Conservation (phyloP, 2,113 vertebrate species). For the Pandion haliaetus region DNA sequence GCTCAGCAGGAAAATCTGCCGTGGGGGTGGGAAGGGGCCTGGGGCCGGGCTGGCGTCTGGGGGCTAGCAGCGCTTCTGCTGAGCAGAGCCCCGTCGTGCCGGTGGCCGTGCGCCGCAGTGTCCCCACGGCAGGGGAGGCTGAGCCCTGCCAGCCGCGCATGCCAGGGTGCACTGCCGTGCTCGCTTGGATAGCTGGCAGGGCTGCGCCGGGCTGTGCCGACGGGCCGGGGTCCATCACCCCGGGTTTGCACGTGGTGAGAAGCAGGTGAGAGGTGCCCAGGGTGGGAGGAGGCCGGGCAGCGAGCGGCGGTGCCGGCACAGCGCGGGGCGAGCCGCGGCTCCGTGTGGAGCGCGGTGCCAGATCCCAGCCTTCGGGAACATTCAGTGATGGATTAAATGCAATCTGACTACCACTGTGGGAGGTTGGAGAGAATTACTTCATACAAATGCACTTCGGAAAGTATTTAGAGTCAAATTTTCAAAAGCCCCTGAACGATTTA, state of each 20-base stretch:
- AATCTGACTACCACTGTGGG: constrained; percentile 63
- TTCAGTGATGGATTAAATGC: constrained; percentile 65
- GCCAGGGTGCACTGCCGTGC: neutral
- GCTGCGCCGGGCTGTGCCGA: neutral
- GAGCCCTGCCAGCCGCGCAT: fast-evolving
- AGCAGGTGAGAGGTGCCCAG: neutral
- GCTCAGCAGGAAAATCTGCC: neutral
- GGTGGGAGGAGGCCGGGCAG: neutral
- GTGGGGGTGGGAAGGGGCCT: neutral
- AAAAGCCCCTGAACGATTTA: constrained; percentile 63
- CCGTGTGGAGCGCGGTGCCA: constrained; percentile 46
- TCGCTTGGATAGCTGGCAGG: fast-evolving
- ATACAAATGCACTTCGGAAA: constrained; percentile 61
- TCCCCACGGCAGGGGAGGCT: neutral
- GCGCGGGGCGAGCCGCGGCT: neutral
- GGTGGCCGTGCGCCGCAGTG: fast-evolving
- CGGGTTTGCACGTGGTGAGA: fast-evolving
- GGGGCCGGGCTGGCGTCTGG: neutral
- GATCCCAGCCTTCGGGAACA: constrained; percentile 63
- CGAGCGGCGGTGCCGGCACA: neutral
- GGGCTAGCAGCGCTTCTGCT: neutral
- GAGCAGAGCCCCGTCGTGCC: neutral
- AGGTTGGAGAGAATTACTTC: constrained; percentile 67
- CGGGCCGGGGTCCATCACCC: fast-evolving
- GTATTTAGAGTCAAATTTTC: constrained; percentile 65